Base-by-base conservation (phyloP, 2,113 vertebrate species). In the Prinia subflava region DNA sequence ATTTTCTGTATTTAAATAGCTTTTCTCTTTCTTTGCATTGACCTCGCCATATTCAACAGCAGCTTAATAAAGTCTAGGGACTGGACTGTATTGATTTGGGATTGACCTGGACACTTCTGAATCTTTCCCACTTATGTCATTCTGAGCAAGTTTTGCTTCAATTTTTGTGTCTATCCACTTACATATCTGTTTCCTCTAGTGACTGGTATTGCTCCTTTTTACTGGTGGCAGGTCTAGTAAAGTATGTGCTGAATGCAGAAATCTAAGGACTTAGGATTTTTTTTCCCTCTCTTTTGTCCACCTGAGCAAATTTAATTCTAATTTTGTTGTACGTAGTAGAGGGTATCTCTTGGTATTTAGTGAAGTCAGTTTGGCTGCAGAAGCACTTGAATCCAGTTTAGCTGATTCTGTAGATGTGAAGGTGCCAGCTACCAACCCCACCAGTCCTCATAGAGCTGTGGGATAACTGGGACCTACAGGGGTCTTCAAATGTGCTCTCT, bases 201-300 rank as follows among this genome's bases (percentile, higher is more conserved):
- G 44, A 50, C 47, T 42, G 6, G 5, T 74, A 9, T 3, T 56
- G 33, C 25, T 67, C 0, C 0, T 60, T 25, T 90, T 81, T 87
- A 50, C 17, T 30, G 30, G 24, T 0, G 0, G 5, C n/a, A 55
- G 20, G 49, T 75, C 52, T 50, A 13, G 15, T 69, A 22, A 15
- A 2, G n/a, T 30, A 24, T 28, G 25, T 27, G 15, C 21, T 33
- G 41, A 76, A 62, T 42, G 42, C 6, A 5, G 15, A 42, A 23
- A 27, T 33, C 17, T 52, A 15, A 24, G 41, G 47, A 15, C 30
- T 81, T 83, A 15, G 0, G 20, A 27, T 3, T 69, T 69, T 82
- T 17, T 60, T 57, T 63, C 55, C 53, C 68, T 14, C 39, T 63
- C 49, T 83, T 81, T 84, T 85, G 14, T 78, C 39, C 50, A 71